Conservation (phyloP, 2,888 invertebrate species). For the Platypus cylindrus region DNA sequence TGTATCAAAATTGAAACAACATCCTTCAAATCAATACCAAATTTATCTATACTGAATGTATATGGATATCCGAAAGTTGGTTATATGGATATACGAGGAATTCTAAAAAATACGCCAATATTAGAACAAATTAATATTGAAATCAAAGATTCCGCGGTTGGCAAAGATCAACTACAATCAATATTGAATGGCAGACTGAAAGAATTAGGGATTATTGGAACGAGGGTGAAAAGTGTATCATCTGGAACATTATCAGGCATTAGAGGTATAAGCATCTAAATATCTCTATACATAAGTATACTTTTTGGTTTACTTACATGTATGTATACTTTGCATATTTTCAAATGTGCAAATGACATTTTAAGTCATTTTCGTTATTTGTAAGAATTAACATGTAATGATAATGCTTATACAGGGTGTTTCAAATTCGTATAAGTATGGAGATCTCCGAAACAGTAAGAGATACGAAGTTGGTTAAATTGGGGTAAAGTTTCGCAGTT, state of each 20-base stretch:
- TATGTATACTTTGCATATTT: no score
- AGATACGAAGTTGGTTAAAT: no score
- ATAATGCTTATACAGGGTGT: no score
- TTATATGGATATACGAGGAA: slow-evolving; percentile 74
- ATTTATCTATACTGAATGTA: slow-evolving; percentile 56
- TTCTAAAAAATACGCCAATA: slow-evolving; percentile 60
- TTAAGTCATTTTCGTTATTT: no score
- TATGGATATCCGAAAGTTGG: slow-evolving; percentile 69
- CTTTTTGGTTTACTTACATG: no score
- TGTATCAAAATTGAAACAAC: slow-evolving; percentile 71
- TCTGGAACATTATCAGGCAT: slow-evolving; percentile 76
- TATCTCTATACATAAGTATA: no score
- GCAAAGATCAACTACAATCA: slow-evolving; percentile 69
- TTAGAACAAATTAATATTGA: slow-evolving; percentile 71
- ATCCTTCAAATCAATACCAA: slow-evolving; percentile 60
- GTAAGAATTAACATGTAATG: no score
- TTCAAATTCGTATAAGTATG: no score
- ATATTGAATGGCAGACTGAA: slow-evolving; percentile 66
- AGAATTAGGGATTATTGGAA: slow-evolving; percentile 61
- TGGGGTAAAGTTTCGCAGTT: no score
- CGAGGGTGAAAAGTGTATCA: slow-evolving; percentile 60
- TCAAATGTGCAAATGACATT: no score
- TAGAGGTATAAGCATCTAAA: slow-evolving; percentile 43
- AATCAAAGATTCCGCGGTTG: slow-evolving; percentile 70
- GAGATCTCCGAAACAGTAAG: no score